phyloP scores from a whole-genome alignment of 1,140 invertebrate genomes.

The Idris sp. region DNA sequence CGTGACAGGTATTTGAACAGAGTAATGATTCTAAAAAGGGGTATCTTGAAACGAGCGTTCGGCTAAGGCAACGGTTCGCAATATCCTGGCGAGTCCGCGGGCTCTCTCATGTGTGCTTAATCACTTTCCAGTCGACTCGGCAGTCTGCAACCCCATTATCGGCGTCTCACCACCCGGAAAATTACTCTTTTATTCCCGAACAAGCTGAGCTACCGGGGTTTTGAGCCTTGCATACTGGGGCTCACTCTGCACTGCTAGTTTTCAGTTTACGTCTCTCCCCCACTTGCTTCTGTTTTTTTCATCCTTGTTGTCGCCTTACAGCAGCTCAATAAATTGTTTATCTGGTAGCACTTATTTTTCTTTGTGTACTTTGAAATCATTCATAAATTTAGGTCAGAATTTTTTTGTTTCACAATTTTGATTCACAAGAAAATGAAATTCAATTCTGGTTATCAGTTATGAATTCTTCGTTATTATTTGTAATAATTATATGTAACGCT shows the following conservation, averaged over 20 bases:
- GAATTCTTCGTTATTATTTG: too few species aligned
- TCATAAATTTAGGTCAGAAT: conserved; percentile 58
- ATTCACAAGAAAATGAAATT: too few species aligned
- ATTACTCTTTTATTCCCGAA: conserved; percentile 78
- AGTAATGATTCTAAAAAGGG: conserved; percentile 43
- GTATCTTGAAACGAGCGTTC: conserved; percentile 32
- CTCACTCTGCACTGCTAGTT: conserved; percentile 43
- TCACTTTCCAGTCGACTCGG: conserved; percentile 78
- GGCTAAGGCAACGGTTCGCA: conserved; percentile 67
- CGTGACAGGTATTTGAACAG: conserved; percentile 44
- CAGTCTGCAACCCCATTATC: conserved; percentile 77
- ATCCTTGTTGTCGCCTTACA: too few species aligned
- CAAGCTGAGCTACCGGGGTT: conserved; percentile 69
- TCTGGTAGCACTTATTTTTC: conserved; percentile 14
- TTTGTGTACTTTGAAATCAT: conserved; percentile 63
- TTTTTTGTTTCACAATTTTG: too few species aligned
- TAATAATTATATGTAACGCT: too few species aligned
- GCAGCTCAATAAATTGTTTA: too few species aligned
- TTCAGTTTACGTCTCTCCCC: conserved; percentile 25
- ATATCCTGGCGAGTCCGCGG: conserved; percentile 75
- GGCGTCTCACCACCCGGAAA: conserved; percentile 77
- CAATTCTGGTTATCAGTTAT: too few species aligned
- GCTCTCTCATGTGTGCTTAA: conserved; percentile 77
- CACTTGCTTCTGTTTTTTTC: too few species aligned
- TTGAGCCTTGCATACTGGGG: too few species aligned